phyloP scores from a whole-genome alignment of 2,888 invertebrate genomes.

The Synergus laeviventris region DNA sequence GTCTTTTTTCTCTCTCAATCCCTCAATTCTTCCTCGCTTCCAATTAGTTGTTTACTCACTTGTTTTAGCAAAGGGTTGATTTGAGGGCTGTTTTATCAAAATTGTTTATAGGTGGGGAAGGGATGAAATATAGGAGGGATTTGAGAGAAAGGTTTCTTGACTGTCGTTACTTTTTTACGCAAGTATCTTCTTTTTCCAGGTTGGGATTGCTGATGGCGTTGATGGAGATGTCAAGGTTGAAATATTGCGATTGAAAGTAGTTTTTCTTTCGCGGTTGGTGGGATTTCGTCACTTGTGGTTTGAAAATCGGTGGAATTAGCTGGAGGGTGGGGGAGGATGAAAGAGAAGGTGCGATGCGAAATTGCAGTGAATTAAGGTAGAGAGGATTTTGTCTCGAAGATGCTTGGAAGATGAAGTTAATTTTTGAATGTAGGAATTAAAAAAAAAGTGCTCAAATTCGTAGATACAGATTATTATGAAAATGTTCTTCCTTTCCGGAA shows the following conservation, averaged over 20 bases:
- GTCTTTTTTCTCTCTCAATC: conserved; percentile 43
- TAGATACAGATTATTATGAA: background rate
- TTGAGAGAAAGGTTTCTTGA: background rate
- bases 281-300: conserved; percentile 39
- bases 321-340: conserved; percentile 25
- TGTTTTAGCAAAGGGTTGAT: conserved; percentile 13
- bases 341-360: conserved; percentile 33
- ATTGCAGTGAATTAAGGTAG: conserved; percentile 4
- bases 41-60: conserved; percentile 45
- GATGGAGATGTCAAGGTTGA: conserved; percentile 39
- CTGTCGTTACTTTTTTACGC: conserved; percentile 16
- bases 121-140: background rate
- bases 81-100: background rate
- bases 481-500: background rate
- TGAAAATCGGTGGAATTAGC: conserved; percentile 37
- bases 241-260: conserved; percentile 37
- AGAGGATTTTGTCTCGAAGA: background rate
- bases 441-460: background rate
- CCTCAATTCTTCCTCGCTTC: conserved; percentile 49
- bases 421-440: background rate
- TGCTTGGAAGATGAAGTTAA: background rate
- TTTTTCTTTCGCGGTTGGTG: conserved; percentile 34
- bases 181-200: conserved; percentile 34
- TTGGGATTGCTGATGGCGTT: conserved; percentile 31
- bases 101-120: background rate